These are phyloP conservation scores for Bugula neritina DNA, from an alignment of 2,888 invertebrate species.

Conservation along the genomic window DNA sequence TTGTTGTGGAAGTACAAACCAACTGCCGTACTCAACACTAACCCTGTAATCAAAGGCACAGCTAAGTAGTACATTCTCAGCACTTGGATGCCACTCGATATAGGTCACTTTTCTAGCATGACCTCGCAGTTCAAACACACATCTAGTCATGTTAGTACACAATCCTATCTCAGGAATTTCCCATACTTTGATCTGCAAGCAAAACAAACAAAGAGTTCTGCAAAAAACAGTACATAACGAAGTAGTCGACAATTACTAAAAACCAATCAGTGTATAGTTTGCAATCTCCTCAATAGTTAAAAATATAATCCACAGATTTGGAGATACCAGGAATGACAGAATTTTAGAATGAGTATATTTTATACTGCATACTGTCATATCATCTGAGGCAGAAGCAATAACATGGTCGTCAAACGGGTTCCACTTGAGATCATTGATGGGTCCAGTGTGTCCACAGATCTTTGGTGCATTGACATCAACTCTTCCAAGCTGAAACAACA, in stretches of 20 bases:
- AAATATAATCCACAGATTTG: too few relatives aligned
- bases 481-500: constrained; percentile 73
- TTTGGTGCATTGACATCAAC: constrained; percentile 87
- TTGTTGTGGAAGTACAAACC: too few relatives aligned
- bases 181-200: constrained; percentile 73
- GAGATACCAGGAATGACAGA: too few relatives aligned
- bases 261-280: too few relatives aligned
- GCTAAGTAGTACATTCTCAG: constrained; percentile 85
- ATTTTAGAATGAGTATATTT: too few relatives aligned
- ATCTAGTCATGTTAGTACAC: constrained; percentile 76
- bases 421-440: constrained; percentile 93
- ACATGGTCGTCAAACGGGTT: constrained; percentile 97
- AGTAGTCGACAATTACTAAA: too few relatives aligned
- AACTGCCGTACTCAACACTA: too few relatives aligned
- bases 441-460: constrained; percentile 93
- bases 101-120: constrained; percentile 87
- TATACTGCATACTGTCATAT: constrained; percentile 68
- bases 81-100: constrained; percentile 94
- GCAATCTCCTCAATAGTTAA: too few relatives aligned
- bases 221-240: background rate
- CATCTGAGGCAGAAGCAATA: constrained; percentile 93
- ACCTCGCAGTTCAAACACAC: constrained; percentile 83
- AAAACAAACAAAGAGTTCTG: background rate
- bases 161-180: constrained; percentile 88
- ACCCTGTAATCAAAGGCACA: constrained; percentile 62